Conservation (phyloP, 2,113 vertebrate genomes). For the Oplegnathus fasciatus region DNA sequence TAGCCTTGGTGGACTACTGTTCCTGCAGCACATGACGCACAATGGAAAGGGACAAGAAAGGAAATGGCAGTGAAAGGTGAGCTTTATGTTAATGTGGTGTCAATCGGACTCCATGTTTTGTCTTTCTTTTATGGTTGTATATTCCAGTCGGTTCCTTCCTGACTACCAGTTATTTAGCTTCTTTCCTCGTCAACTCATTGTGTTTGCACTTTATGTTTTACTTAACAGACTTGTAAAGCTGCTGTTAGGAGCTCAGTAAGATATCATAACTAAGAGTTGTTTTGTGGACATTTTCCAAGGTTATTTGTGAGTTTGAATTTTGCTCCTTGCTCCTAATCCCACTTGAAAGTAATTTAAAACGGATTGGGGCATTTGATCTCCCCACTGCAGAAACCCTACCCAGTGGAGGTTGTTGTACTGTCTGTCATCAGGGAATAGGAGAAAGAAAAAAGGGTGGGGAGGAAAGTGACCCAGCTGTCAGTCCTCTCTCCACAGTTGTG, state of each 20-base stretch:
- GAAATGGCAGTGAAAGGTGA: slow-evolving; percentile 69
- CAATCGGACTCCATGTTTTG: not conserved
- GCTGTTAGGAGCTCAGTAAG: not conserved
- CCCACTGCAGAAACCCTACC: slow-evolving; percentile 63
- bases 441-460: slow-evolving; percentile 34
- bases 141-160: not conserved
- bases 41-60: slow-evolving; percentile 62
- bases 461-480: slow-evolving; percentile 1
- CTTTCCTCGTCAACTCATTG: not conserved
- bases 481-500: not conserved
- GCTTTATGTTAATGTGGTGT: not conserved
- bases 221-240: not conserved
- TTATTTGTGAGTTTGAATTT: slow-evolving; percentile 17
- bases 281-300: not conserved
- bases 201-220: slow-evolving; percentile 7
- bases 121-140: not conserved
- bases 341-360: slow-evolving; percentile 64
- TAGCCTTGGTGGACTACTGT: slow-evolving; percentile 17
- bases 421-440: slow-evolving; percentile 49
- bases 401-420: slow-evolving; percentile 52
- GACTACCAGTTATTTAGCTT: not conserved
- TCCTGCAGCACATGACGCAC: slow-evolving; percentile 12
- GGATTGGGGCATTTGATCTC: slow-evolving; percentile 68
- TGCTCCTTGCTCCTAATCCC: slow-evolving; percentile 15
- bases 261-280: not conserved